Conservation (phyloP, 64 coral and sea anemone species). For the Stylophora pistillata region DNA sequence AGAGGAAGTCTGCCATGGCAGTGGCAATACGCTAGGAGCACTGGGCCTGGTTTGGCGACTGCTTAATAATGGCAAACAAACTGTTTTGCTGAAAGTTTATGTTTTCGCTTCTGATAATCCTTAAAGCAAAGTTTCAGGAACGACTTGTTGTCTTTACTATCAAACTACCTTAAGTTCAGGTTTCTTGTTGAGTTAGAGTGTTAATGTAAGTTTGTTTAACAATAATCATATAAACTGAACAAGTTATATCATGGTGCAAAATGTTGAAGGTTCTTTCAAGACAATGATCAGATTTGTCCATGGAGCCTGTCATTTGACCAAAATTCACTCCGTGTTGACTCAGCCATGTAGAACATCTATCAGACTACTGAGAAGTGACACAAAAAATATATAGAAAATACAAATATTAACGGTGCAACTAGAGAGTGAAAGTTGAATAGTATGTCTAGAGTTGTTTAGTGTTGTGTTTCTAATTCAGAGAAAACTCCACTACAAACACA, state of each 20-base stretch:
- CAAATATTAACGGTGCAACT: background rate
- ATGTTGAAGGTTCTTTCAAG: no score
- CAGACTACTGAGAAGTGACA: background rate
- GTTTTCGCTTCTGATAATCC: background rate
- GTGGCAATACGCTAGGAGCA: constrained; percentile 17
- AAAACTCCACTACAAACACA: background rate
- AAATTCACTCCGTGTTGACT: background rate
- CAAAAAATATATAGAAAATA: no score
- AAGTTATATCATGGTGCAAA: no score
- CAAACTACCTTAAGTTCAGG: background rate
- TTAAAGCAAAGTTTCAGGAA: background rate
- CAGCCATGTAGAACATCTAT: background rate
- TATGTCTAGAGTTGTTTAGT: constrained; percentile 6
- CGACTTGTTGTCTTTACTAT: background rate
- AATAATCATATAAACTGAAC: background rate
- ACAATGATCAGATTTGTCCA: background rate
- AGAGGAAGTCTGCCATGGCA: constrained; percentile 20
- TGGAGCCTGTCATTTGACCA: background rate
- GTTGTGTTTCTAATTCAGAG: background rate
- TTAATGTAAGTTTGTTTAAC: background rate
- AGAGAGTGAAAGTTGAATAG: background rate
- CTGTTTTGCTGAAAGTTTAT: background rate
- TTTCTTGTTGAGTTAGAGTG: background rate
- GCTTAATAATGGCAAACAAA: background rate
- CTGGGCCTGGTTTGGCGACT: background rate